phyloP scores from a whole-genome alignment of 2,113 vertebrate species.

The Heterotilapia buettikoferi region DNA sequence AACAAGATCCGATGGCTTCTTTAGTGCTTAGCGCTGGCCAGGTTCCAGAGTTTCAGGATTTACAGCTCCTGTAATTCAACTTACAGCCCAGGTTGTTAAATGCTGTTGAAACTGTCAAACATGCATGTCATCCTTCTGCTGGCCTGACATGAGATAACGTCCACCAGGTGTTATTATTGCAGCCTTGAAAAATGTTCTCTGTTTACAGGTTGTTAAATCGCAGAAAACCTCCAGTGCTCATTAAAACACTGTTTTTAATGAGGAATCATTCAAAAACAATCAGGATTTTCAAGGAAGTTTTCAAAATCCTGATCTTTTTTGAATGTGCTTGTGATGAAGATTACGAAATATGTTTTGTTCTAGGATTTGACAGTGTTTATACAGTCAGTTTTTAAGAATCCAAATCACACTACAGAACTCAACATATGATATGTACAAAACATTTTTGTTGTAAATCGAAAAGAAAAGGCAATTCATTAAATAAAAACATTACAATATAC shows the following conservation, averaged over 20 bases:
- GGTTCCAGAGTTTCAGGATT: not conserved
- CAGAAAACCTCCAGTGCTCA: not conserved
- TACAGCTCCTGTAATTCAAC: not conserved
- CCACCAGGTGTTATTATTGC: not conserved
- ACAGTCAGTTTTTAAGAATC: not conserved
- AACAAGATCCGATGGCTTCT: not conserved
- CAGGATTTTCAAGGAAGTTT: not conserved
- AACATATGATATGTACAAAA: not conserved
- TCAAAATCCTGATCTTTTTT: not conserved
- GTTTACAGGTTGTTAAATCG: not conserved
- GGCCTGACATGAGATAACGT: not conserved
- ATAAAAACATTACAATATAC: not conserved
- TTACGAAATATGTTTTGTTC: not conserved
- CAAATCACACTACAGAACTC: not conserved
- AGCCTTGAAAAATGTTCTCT: not conserved
- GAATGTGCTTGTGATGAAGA: not conserved
- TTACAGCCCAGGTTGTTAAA: not conserved
- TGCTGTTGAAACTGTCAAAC: not conserved
- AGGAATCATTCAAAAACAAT: not conserved
- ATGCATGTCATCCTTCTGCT: not conserved
- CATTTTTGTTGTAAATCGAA: not conserved
- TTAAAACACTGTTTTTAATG: not conserved
- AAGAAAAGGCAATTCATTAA: not conserved
- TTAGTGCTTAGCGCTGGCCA: not conserved
- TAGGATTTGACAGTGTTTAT: not conserved